These are phyloP conservation scores for Chelonus insularis DNA, from an alignment of 1,140 invertebrate genomes.

Conservation along the genomic window DNA sequence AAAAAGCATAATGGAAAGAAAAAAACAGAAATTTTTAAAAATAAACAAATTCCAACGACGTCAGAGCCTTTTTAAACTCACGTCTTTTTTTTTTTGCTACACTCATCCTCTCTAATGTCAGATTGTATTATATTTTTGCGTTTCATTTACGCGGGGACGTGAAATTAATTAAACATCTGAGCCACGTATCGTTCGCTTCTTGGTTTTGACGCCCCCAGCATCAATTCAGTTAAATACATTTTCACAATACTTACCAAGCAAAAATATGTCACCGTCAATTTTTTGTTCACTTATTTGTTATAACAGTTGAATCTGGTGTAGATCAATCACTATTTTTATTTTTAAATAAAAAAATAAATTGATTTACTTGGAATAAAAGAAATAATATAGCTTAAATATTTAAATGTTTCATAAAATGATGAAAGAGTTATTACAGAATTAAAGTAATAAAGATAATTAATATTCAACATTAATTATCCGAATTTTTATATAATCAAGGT, in stretches of 20 bases:
- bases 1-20: background rate
- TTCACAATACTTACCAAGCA: background rate
- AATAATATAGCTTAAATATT: too few species aligned
- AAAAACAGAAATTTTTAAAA: background rate
- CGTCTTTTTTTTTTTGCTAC: background rate
- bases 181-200: constrained; percentile 28
- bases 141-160: constrained; percentile 45
- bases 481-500: constrained; percentile 47
- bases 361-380: too few species aligned
- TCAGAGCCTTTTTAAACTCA: constrained; percentile 28
- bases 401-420: too few species aligned
- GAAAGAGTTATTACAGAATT: too few species aligned
- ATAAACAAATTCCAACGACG: background rate
- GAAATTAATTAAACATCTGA: constrained; percentile 53
- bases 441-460: constrained; percentile 61
- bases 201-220: constrained; percentile 7
- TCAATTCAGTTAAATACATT: constrained; percentile 23
- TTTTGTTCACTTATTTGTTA: too few species aligned
- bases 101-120: constrained; percentile 19
- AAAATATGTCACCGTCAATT: too few species aligned
- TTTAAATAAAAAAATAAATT: constrained; percentile 11
- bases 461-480: constrained; percentile 52
- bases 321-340: too few species aligned
- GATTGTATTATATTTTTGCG: constrained; percentile 46
- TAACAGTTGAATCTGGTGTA: too few species aligned